Base-by-base conservation (phyloP, 2,797 vertebrate species). In the Linurgus olivaceus region DNA sequence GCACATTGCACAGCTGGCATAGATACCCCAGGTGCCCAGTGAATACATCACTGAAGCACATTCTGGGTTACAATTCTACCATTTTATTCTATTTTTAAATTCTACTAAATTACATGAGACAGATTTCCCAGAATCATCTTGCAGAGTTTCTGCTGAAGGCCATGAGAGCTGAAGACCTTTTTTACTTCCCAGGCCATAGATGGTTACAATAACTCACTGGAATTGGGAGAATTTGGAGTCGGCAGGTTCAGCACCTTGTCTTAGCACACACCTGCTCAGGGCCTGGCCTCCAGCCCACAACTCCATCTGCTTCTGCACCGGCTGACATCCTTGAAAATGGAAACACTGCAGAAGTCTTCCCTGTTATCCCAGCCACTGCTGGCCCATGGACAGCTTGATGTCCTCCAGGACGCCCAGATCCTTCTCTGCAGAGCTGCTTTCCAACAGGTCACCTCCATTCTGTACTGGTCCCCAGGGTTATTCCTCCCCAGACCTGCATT, bases 231-330 rank as follows among this genome's bases (percentile, higher is more conserved):
- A 77, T 13, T 2, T 67, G 57, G 23, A 25, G 17, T 24, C 10
- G 0, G 44, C 2, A 7, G 7, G 26, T 44, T 40, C 0, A 0
- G 19, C 37, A 40, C 35, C n/a, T 31, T 54, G 33, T n/a, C 65
- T 55, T 16, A 58, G n/a, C 55, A 88, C 40, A 47, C 33, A 47
- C 21, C 47, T 59, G 16, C 66, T 70, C 58, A 35, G 26, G 18
- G 26, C 44, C 45, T 33, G 71, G 29, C 55, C 50, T 0, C 0
- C 31, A 80, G 33, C 17, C 38, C 37, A 45, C 50, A 29, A 4
- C 33, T 58, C 55, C 42, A 59, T 11, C 63, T 68, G 13, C 24
- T 66, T 61, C 42, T 42, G 54, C 28, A 79, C 19, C 31, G 37
- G 17, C 13, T 38, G 10, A 19, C 55, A 51, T 10, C 58, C 54